These are phyloP conservation scores for Drosophila nigritarsus DNA, from an alignment of 2,888 invertebrate species.

Conservation along the genomic window DNA sequence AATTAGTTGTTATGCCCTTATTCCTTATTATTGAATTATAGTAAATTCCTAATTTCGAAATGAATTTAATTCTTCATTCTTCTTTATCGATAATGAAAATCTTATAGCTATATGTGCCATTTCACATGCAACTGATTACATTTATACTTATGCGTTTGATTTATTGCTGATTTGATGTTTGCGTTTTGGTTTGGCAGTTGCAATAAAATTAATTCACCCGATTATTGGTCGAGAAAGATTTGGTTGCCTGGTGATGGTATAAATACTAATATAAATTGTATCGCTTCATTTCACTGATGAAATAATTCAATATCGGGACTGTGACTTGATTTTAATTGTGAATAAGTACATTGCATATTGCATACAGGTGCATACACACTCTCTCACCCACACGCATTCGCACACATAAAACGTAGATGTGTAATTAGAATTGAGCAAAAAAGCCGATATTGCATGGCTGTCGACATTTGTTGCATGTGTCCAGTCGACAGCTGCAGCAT, in stretches of 20 bases:
- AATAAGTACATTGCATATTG: conserved; percentile 7
- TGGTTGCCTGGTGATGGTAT: not conserved
- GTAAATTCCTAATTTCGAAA: not conserved
- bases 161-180: conserved; percentile 5
- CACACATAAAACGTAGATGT: conserved; percentile 4
- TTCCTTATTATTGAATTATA: not conserved
- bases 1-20: not conserved
- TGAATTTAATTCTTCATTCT: not conserved
- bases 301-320: conserved; percentile 11
- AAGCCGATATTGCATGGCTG: conserved; percentile 3
- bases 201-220: conserved; percentile 9
- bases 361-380: not conserved
- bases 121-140: no score
- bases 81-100: not conserved
- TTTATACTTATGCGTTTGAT: not conserved
- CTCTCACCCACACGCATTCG: conserved; percentile 9
- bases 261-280: not conserved
- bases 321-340: conserved; percentile 25
- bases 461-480: conserved; percentile 37
- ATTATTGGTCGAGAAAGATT: not conserved
- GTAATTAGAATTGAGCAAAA: conserved; percentile 46
- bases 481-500: conserved; percentile 26
- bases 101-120: not conserved
- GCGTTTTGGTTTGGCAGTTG: not conserved
- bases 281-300: not conserved